phyloP scores from a whole-genome alignment of 2,888 invertebrate genomes.

The Scelioninae gen. 2 region DNA sequence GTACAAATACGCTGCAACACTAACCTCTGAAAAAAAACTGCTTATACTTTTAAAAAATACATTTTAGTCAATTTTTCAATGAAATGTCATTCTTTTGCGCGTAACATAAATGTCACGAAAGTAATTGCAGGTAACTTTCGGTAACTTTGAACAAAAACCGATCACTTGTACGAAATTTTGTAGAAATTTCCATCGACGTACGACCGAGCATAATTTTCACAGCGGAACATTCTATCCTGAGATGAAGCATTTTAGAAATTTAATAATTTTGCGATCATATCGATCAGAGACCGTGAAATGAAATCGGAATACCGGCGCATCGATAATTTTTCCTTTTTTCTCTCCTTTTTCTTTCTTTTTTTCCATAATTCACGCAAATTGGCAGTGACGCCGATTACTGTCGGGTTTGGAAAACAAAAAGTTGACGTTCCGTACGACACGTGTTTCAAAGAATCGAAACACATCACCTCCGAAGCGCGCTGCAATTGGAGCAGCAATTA shows the following conservation, averaged over 20 bases:
- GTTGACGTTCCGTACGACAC: slow-evolving; percentile 54
- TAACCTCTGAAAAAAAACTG: too few species aligned
- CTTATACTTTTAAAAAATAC: too few species aligned
- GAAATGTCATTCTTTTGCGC: too few species aligned
- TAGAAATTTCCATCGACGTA: too few species aligned
- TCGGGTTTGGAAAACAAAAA: slow-evolving; percentile 51
- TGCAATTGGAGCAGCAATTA: slow-evolving; percentile 59
- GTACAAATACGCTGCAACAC: too few species aligned
- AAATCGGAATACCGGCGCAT: slow-evolving; percentile 34
- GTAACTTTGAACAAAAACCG: too few species aligned
- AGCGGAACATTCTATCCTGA: background rate
- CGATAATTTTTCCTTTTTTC: too few species aligned
- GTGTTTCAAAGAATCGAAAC: slow-evolving; percentile 52
- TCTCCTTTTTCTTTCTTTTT: too few species aligned
- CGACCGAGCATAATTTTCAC: background rate
- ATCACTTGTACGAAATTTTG: too few species aligned
- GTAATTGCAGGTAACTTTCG: too few species aligned
- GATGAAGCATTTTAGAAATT: slow-evolving; percentile 26
- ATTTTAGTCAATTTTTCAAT: too few species aligned
- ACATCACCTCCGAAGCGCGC: slow-evolving; percentile 43
- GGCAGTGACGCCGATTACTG: slow-evolving; percentile 34
- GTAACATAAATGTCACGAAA: too few species aligned
- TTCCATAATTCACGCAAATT: slow-evolving; percentile 37
- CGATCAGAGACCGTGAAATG: slow-evolving; percentile 48
- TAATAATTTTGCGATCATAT: slow-evolving; percentile 25